Evolutionary conservation across 2,888 invertebrate genomes (phyloP).

Genomic region (Lycaena phlaeas): DNA sequence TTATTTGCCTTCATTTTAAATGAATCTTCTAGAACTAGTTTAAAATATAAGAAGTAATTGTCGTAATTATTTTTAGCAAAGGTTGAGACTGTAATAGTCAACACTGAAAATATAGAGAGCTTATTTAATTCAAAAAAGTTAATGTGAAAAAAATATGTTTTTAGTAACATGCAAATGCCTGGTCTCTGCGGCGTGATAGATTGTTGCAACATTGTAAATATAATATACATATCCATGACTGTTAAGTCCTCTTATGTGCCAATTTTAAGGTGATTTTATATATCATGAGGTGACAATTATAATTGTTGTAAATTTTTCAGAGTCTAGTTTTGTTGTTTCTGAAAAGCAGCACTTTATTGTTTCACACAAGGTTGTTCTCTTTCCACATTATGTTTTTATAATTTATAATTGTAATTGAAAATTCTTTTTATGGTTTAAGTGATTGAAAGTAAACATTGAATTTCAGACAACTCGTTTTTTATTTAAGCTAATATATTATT

Average conservation of each 20-base stretch:
- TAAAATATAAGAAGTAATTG: no score
- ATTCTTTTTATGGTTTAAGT: constrained; percentile 20
- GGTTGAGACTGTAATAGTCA: no score
- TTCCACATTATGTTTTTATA: constrained; percentile 18
- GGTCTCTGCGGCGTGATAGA: background rate
- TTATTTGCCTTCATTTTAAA: no score
- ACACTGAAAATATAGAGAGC: no score
- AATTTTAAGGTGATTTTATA: constrained; percentile 10
- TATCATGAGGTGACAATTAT: constrained; percentile 14
- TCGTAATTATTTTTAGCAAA: no score
- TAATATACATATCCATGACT: constrained; percentile 9
- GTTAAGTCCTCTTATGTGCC: constrained; percentile 12
- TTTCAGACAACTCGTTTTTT: background rate
- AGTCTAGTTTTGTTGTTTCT: constrained; percentile 33
- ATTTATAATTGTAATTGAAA: constrained; percentile 23
- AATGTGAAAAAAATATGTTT: no score
- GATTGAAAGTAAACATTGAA: constrained; percentile 11
- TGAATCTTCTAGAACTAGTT: no score
- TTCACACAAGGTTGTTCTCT: constrained; percentile 2
- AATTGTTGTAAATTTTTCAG: constrained; percentile 35
- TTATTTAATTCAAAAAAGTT: no score
- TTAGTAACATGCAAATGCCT: no score
- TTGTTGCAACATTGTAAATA: constrained; percentile 9
- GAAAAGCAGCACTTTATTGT: constrained; percentile 2
- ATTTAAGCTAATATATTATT: no score